Percentiles rank a stretch among this genome's conserved stretches.
Evolutionary conservation across 2,113 vertebrate species (phyloP).

Genomic region (Willisornis vidua): DNA sequence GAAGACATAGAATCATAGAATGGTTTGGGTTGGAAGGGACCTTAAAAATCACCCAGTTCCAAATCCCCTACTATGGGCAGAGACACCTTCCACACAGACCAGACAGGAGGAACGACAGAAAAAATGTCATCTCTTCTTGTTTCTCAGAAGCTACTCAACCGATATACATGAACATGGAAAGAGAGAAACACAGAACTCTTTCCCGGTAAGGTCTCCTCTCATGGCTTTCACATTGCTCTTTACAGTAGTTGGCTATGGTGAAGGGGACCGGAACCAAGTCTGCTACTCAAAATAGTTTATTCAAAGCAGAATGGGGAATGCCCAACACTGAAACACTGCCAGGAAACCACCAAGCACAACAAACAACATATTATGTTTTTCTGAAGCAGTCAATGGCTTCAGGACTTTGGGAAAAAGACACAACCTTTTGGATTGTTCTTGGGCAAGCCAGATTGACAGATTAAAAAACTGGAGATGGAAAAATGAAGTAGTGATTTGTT

Average conservation of each 20-base stretch:
- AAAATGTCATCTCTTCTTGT: neutral
- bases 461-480: neutral
- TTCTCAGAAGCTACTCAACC: neutral
- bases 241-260: neutral
- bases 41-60: neutral
- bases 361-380: constrained; percentile 1
- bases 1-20: neutral
- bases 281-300: constrained; percentile 33
- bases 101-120: neutral
- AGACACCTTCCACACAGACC: neutral
- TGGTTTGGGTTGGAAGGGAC: neutral
- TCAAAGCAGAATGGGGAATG: constrained; percentile 50
- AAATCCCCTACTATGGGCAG: neutral
- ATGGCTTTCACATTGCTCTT: neutral
- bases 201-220: neutral
- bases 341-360: constrained; percentile 58
- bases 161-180: neutral
- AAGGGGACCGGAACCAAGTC: neutral
- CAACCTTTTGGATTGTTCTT: neutral
- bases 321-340: constrained; percentile 38
- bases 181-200: neutral
- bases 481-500: neutral
- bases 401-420: neutral
- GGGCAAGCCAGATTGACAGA: neutral
- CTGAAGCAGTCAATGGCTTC: neutral